These are phyloP conservation scores for Gastrophysa polygoni DNA, from an alignment of 2,888 invertebrate genomes.

Conservation along the genomic window DNA sequence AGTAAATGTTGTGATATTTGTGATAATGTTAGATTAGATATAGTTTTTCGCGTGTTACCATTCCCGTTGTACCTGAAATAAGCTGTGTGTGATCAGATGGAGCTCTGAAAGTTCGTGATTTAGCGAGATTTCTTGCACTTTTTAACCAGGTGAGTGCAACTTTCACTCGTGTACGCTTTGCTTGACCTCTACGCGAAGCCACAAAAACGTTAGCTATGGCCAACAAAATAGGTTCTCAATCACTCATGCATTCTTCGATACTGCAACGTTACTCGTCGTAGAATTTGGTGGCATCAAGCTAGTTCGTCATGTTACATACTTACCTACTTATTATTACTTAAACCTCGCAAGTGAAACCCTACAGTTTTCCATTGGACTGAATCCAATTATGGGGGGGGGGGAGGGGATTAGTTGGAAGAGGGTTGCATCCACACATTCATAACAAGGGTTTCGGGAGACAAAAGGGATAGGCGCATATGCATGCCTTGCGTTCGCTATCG, in stretches of 20 bases:
- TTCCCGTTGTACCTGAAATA: slow-evolving; percentile 47
- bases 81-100: slow-evolving; percentile 44
- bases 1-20: slow-evolving; percentile 53
- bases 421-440: neutral
- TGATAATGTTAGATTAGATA: slow-evolving; percentile 51
- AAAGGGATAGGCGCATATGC: slow-evolving; percentile 43
- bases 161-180: slow-evolving; percentile 28
- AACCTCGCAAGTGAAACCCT: neutral
- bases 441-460: neutral
- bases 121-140: slow-evolving; percentile 28
- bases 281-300: too few species aligned
- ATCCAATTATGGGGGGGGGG: too few species aligned
- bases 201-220: neutral
- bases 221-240: neutral
- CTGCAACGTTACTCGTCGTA: too few species aligned
- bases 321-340: neutral
- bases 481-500: slow-evolving; percentile 46
- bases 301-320: neutral
- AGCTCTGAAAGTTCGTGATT: slow-evolving; percentile 35
- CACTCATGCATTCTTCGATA: neutral
- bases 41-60: slow-evolving; percentile 39
- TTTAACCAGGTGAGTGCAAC: slow-evolving; percentile 40
- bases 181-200: slow-evolving; percentile 8
- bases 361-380: neutral
- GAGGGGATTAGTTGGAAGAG: neutral